Evolutionary conservation across 2,113 vertebrate species (phyloP), one percentile per base, ranked within the genome.

Genomic region (Pithys albifrons): DNA sequence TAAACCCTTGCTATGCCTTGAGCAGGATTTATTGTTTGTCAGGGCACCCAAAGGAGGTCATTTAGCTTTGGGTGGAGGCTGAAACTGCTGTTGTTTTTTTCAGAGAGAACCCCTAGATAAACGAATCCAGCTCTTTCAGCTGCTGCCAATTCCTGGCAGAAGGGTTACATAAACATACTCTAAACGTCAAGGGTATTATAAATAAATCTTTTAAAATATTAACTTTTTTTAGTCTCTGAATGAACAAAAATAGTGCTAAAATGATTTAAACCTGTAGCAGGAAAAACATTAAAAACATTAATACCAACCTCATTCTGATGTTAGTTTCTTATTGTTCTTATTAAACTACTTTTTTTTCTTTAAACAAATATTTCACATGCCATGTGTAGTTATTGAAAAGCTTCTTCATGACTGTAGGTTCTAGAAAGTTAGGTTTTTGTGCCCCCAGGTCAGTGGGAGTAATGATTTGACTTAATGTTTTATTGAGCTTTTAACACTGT

Each of bases 151-250:
- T 95, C 66, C 58, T 97, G 84, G 74, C 73, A 95, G 81, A 95
- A 97, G 87, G 93, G 94, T 96, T 96, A 95, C 84, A 91, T 96
- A 96, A 96, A 96, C 89, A 96, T 93, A 91, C 89, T 83, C 74
- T 89, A 96, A 96, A 88, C 84, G 93, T 89, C 85, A 76, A 93
- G 87, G 41, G 95, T 94, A 88, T 96, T 96, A 94, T 97, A 97
- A 96, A 95, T 94, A 96, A 96, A 94, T 96, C 94, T 87, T 95
- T 82, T 82, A 96, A 96, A 96, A 95, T 88, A 87, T 41, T 92
- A 91, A 96, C 76, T 86, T 93, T 55, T 61, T 54, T 81, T 85
- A 83, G 88, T 96, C 87, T 93, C 71, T 45, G 48, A 65, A 74
- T 90, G 78, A 94, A 92, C 73, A 46, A 75, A 90, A 93, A 80